Evolutionary conservation across 1,140 invertebrate species (phyloP), one percentile per base, ranked within the genome.

Genomic region (Pantala flavescens): DNA sequence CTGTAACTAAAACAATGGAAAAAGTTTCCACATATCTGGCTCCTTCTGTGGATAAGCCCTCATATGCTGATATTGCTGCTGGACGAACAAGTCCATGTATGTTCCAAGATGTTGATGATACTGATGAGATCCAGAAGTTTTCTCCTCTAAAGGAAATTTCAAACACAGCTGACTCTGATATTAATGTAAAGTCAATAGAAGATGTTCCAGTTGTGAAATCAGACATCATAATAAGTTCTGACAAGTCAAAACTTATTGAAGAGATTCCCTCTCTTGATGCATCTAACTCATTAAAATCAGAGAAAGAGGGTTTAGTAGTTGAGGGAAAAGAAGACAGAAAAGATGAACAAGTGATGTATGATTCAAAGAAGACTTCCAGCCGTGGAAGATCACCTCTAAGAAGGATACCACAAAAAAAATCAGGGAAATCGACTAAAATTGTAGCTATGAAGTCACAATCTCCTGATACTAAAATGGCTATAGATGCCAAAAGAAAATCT

Each of bases 11-110:
- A 21, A 36, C n/a, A 5, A 14, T 24, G 2, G 24, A 43, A 21
- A 75, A 75, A 75, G 70, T 21, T 72, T 42, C n/a, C 24, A 75
- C 43, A 72, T 24, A 24, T 74, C 16, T 71, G 19, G 70, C n/a
- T 73, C 74, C 23, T 23, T 28, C 28, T 43, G 14, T 23, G 42
- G 42, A 70, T 63, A 71, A 75, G 63, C 77, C 82, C 70, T 84
- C 86, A n/a, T 86, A 87, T 79, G 86, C 86, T 71, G 85, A 84
- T 76, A 85, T 87, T 78, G 82, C 85, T 73, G 85, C 85, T 43
- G 85, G 86, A 73, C 81, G 83, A 75, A 81, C 80, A 70, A 84
- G 83, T 77, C 85, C 85, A 0, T 81, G 75, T 74, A 78, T 77
- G 24, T 76, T 78, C 76, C 75, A 63, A 21, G 49, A 63, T 21